These are phyloP conservation scores for Megaleporinus macrocephalus DNA, from an alignment of 2,113 vertebrate genomes.

Conservation along the genomic window DNA sequence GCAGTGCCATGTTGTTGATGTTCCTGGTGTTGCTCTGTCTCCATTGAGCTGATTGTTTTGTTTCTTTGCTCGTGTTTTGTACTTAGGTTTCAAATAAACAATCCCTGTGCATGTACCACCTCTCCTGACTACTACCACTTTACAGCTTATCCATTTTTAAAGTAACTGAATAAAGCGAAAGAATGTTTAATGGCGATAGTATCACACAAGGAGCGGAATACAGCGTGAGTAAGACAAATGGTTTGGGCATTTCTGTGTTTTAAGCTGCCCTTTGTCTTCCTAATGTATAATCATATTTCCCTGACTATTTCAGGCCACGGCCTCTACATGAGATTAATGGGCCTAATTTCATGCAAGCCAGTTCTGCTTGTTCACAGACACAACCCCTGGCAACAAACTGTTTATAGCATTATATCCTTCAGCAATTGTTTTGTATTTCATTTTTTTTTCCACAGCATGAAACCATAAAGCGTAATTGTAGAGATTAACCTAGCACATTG, in stretches of 20 bases:
- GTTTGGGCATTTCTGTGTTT: background rate
- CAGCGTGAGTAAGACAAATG: slow-evolving; percentile 7
- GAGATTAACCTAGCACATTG: background rate
- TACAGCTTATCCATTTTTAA: background rate
- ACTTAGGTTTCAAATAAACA: no score
- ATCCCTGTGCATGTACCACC: no score
- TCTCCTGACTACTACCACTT: no score
- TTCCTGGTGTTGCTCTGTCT: no score
- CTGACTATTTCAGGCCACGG: slow-evolving; percentile 22
- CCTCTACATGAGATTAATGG: slow-evolving; percentile 67
- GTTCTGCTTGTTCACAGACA: slow-evolving; percentile 39
- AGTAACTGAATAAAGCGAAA: background rate
- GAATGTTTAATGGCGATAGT: no score
- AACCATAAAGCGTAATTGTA: slow-evolving; percentile 37
- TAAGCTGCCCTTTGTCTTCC: background rate
- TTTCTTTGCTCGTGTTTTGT: no score
- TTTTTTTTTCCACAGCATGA: slow-evolving; percentile 1
- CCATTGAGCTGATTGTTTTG: no score
- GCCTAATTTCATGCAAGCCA: slow-evolving; percentile 66
- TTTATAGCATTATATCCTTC: slow-evolving; percentile 25
- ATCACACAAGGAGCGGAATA: background rate
- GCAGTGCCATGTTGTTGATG: no score
- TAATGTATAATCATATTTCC: background rate
- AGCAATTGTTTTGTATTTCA: slow-evolving; percentile 35
- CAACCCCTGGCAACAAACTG: slow-evolving; percentile 30